Base-by-base conservation (phyloP, 2,888 invertebrate species). In the Idaea biselata region DNA sequence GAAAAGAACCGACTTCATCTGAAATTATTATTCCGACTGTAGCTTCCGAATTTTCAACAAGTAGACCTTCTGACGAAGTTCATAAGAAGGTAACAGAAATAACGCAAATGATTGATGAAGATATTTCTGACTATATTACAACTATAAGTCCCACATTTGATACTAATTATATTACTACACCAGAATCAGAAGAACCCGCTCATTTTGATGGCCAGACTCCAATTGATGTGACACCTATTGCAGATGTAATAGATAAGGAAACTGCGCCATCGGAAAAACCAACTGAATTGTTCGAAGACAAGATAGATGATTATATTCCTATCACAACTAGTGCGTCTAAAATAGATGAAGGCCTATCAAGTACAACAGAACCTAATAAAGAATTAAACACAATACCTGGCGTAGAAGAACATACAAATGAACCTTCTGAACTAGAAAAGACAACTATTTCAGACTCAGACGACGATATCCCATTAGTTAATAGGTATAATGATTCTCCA, bases 351-450 rank as follows among this genome's bases (percentile, higher is more conserved):
- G 33, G 17, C n/a, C 5, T n/a, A 7, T n/a, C 32, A 63, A n/a
- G n/a, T 18, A 32, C 68, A 6, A 5, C 63, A 55, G 78, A 76
- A 74, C 83, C 86, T 55, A 84, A 87, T 63, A 86, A 78, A 67
- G 82, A 80, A 65, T 70, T 84, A 59, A 86, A 86, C 65, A 85
- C 85, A 58, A 84, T 86, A 58, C 83, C 85, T 17, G 81, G 77
- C 70, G 78, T 16, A 11, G 44, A 68, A 18, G 61, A 65, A 60
- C 72, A 70, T 58, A 65, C 6, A n/a, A 53, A 58, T 31, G 71
- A 65, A 69, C 72, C 75, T 18, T 70, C 73, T 55, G 11, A 62
- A 33, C 17, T 54, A 59, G 68, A 69, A 1, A 69, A 67, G 57
- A 44, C 44, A 8, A 44, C 44, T 4, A 44, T 44, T 44, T 44